Evolutionary conservation across 2,113 vertebrate species (phyloP).

Genomic region (Pteropus alecto): DNA sequence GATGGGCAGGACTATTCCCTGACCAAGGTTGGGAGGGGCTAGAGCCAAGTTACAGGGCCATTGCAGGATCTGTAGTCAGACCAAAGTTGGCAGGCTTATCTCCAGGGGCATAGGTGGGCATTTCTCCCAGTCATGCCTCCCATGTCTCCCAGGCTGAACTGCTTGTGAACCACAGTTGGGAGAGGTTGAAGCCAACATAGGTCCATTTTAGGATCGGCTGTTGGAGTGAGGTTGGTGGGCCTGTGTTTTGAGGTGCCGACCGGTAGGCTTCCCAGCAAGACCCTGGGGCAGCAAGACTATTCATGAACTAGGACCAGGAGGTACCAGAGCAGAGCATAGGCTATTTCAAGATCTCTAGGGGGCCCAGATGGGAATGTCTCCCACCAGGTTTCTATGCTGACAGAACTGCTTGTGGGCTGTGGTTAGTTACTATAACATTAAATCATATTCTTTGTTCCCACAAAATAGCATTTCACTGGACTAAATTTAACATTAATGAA

Average conservation of each 20-base stretch:
- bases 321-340: neutral
- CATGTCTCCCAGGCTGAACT: no score
- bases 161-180: neutral
- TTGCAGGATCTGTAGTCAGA: neutral
- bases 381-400: neutral
- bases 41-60: neutral
- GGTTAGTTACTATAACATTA: neutral
- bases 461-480: neutral
- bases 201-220: neutral
- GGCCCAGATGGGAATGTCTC: neutral
- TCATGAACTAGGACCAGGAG: neutral
- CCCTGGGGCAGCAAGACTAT: neutral
- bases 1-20: neutral
- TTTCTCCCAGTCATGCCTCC: neutral
- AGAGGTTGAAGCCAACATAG: neutral
- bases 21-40: neutral
- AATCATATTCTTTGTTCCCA: neutral
- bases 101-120: neutral
- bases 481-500: neutral
- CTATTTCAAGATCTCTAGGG: neutral
- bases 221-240: neutral
- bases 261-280: neutral
- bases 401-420: neutral
- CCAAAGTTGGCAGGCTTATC: neutral
- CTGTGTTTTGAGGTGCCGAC: neutral